Base-by-base conservation (phyloP, 2,797 vertebrate genomes). In the Cuniculus paca region DNA sequence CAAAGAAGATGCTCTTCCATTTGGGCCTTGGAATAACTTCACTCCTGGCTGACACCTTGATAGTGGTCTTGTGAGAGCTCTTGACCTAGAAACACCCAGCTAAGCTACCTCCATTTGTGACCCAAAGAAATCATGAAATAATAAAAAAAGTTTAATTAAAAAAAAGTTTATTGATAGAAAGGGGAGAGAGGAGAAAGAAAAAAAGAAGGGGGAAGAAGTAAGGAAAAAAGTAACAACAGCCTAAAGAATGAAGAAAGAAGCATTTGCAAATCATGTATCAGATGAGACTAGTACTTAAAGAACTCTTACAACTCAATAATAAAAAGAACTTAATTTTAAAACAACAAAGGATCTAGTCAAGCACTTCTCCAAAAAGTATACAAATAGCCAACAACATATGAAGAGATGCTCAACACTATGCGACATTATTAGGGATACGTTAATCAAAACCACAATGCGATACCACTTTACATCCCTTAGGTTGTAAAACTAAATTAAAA, bases 281-380 rank as follows among this genome's bases (percentile, higher is more conserved):
- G 36, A 72, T 72, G 68, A 72, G 68, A 39, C n/a, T 39, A 70
- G 36, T 22, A 72, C 19, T 72, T 34, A 34, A 50, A 77, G 74
- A 77, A 77, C 28, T 77, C 45, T 75, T 77, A 17, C 14, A 77
- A 48, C 16, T 77, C 28, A 77, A 77, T 17, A 91, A 88, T 48
- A 94, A 92, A 87, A 92, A 79, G 52, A 74, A 52, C 4, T 60
- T 42, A 54, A 39, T 65, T 79, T 5, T 54, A 95, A 78, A 82
- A 78, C 36, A 36, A 28, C 42, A 42, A 56, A 90, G 36, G 54
- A 65, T 84, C 3, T 88, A n/a, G 79, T 65, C 1, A 91, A 31
- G 74, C n/a, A 79, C 78, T 92, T 83, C 20, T 95, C 83, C 45
- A 83, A 84, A 84, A 75, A 68, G 78, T 39, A 92, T 50, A 50